Evolutionary conservation across 1,140 invertebrate genomes (phyloP), one percentile per base, ranked within the genome.

Genomic region (Protaetia brevitarsis): DNA sequence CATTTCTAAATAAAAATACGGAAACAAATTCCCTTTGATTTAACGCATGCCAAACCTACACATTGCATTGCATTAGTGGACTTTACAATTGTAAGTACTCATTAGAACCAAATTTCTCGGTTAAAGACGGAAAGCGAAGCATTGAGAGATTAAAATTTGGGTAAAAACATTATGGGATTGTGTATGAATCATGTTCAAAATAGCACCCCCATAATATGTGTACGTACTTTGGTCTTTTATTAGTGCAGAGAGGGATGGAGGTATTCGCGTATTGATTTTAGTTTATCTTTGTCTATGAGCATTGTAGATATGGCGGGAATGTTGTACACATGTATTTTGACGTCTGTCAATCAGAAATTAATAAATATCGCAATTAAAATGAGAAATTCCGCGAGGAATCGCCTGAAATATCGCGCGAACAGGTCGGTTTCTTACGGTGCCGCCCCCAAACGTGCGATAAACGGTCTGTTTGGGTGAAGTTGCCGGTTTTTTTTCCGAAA

Each of bases 251-350:
- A 19, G 21, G 59, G 29, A 31, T 30, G 26, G 21, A 28, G 26
- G 29, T 45, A 45, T 21, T 16, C 23, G 26, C 28, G 26, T 61
- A 61, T 61, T 61, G 59, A 61, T 61, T 61, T 61, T 61, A 30
- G 28, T 61, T 51, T 30, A 31, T 61, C 59, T 61, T 34, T 61
- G 28, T 61, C 30, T 61, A 61, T 34, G 26, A 34, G 5, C 16
- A n/a, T 11, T 67, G n/a, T 64, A 64, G 66, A 66, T 62, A 74
- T 74, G 73, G 73, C 73, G 73, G 69, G 71, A 74, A 74, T 56
- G 66, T 59, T 61, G 56, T 68, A 65, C 73, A 74, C 73, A 68
- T 74, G 73, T 69, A 68, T 73, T 73, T 74, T 74, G 71, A 74
- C 71, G 69, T 68, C 29, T 71, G 68, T 73, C 71, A 72, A 72